Evolutionary conservation across 2,797 vertebrate genomes (phyloP).

Genomic region (Adelosebastes latens): DNA sequence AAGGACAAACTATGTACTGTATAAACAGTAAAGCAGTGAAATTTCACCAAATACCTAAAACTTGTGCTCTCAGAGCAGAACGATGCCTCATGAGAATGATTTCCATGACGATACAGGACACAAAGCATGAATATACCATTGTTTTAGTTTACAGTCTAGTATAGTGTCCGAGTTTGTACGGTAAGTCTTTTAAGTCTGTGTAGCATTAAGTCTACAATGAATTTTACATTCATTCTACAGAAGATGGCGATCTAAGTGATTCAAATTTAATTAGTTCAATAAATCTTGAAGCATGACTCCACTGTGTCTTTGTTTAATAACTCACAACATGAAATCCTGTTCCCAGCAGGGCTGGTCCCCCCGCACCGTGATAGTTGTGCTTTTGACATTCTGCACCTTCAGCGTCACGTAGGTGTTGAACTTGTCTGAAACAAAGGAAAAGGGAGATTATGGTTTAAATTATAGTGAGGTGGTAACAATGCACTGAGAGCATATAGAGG

Average conservation of each 20-base stretch:
- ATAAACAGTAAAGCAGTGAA: too few species aligned
- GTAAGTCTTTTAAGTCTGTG: neutral
- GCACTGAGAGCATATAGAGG: neutral
- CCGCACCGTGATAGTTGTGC: slow-evolving; percentile 93
- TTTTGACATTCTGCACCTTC: slow-evolving; percentile 99
- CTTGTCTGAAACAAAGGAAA: slow-evolving; percentile 86
- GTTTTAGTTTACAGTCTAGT: neutral
- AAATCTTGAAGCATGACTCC: neutral
- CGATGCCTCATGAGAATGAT: too few species aligned
- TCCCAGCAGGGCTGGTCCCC: slow-evolving; percentile 97
- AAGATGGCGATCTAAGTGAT: neutral
- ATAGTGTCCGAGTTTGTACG: neutral
- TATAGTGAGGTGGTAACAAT: neutral
- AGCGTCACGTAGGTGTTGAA: slow-evolving; percentile 97
- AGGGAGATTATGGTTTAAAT: neutral
- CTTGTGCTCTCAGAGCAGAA: neutral
- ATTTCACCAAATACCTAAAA: neutral
- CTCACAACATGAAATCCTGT: slow-evolving; percentile 99
- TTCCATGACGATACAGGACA: neutral
- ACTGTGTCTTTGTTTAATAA: slow-evolving; percentile 43
- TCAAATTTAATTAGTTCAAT: neutral
- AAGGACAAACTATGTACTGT: neutral
- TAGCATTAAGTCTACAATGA: neutral
- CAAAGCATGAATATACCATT: neutral
- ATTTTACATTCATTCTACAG: neutral